A percentile compares a stretch with the other conserved stretches of the same genome.
These are phyloP conservation scores for Protomyctophum bolini DNA, from an alignment of 2,113 vertebrate genomes.

Conservation along the genomic window DNA sequence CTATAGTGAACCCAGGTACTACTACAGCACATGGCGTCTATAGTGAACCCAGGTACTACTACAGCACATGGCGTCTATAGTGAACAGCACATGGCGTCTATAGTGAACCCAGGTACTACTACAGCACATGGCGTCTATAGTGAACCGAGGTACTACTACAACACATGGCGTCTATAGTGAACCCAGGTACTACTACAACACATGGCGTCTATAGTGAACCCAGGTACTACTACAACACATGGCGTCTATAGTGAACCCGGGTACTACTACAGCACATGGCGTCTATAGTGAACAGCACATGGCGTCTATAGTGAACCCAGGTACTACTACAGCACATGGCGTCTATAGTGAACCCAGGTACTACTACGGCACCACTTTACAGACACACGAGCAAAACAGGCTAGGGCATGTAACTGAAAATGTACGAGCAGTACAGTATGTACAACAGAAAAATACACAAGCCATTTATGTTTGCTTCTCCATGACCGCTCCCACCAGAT, in stretches of 20 bases:
- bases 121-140: background rate
- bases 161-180: too few species aligned
- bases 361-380: background rate
- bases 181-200: background rate
- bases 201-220: too few species aligned
- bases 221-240: background rate
- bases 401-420: too few species aligned
- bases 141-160: background rate
- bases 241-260: too few species aligned
- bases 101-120: background rate
- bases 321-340: too few species aligned
- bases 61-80: too few species aligned
- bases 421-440: too few species aligned
- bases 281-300: too few species aligned
- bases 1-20: background rate
- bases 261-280: background rate
- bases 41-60: background rate
- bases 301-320: too few species aligned
- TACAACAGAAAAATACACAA: too few species aligned
- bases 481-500: constrained; percentile 21
- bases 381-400: background rate
- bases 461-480: background rate
- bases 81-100: too few species aligned
- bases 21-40: background rate
- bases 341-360: too few species aligned